phyloP scores from a whole-genome alignment of 1,140 invertebrate species.

The Neodiprion virginianus region DNA sequence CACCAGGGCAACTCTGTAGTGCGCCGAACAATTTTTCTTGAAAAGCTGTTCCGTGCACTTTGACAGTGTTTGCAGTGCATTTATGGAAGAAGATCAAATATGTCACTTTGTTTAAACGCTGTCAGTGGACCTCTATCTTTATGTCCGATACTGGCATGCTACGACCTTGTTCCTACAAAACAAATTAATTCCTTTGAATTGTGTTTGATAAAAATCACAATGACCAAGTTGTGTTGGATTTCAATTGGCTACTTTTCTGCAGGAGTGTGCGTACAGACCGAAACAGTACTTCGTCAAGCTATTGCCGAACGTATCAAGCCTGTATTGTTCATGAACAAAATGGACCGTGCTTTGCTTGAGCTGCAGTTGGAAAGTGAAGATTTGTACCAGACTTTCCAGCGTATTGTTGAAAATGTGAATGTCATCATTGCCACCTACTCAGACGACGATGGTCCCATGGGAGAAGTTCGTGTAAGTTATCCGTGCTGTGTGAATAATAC shows the following conservation, averaged over 20 bases:
- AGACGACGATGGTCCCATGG: slow-evolving; percentile 98
- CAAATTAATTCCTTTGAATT: neutral
- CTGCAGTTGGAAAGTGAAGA: slow-evolving; percentile 95
- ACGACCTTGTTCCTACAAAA: slow-evolving; percentile 44
- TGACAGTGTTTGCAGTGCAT: slow-evolving; percentile 61
- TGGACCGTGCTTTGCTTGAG: slow-evolving; percentile 97
- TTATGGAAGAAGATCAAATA: slow-evolving; percentile 60
- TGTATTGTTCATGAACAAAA: slow-evolving; percentile 99
- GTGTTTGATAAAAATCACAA: neutral
- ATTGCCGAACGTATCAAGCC: slow-evolving; percentile 99
- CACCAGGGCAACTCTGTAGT: slow-evolving; percentile 60
- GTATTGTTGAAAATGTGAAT: slow-evolving; percentile 99
- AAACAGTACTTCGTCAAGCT: slow-evolving; percentile 98
- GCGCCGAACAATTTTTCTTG: slow-evolving; percentile 34
- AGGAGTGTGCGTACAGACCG: slow-evolving; percentile 99
- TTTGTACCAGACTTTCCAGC: slow-evolving; percentile 98
- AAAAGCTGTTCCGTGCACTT: slow-evolving; percentile 35
- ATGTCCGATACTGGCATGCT: slow-evolving; percentile 68
- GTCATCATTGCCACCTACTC: slow-evolving; percentile 99
- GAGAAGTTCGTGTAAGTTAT: slow-evolving; percentile 85
- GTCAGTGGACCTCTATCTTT: slow-evolving; percentile 71
- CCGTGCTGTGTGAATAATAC: neutral
- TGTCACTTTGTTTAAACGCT: slow-evolving; percentile 62
- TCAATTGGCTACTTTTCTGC: slow-evolving; percentile 33
- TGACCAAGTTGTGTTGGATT: slow-evolving; percentile 1